These are phyloP conservation scores for Camptogramma bilineatum DNA, from an alignment of 2,888 invertebrate genomes.

Conservation along the genomic window DNA sequence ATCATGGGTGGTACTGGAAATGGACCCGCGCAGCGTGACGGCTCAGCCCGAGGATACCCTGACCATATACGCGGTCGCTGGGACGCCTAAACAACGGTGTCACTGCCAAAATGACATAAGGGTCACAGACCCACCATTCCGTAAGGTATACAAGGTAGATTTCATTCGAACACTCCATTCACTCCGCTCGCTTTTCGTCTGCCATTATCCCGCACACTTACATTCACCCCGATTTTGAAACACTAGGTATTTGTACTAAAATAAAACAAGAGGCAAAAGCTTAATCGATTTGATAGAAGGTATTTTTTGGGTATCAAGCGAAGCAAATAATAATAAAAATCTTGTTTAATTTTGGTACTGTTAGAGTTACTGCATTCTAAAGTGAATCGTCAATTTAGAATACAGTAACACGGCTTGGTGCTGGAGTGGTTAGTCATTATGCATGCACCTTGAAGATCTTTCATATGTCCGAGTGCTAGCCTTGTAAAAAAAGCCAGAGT, in stretches of 20 bases:
- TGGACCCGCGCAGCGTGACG: conserved; percentile 96
- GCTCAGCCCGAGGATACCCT: conserved; percentile 96
- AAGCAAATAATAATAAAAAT: neutral
- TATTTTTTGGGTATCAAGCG: too few relatives aligned
- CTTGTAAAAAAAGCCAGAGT: conserved; percentile 6
- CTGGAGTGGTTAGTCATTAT: conserved; percentile 9
- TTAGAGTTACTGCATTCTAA: neutral
- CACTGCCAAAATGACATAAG: conserved; percentile 64
- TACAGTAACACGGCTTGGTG: neutral
- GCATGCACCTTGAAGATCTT: neutral
- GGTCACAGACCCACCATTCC: conserved; percentile 69
- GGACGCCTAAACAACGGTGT: conserved; percentile 69
- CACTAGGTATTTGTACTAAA: neutral
- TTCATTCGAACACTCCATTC: conserved; percentile 44
- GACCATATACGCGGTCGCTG: conserved; percentile 85
- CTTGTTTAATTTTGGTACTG: conserved; percentile 26
- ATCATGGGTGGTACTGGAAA: conserved; percentile 96
- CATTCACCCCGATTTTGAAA: conserved; percentile 28
- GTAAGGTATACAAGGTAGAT: conserved; percentile 80
- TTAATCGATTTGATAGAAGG: neutral
- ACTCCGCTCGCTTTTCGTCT: conserved; percentile 35
- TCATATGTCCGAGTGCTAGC: conserved; percentile 5
- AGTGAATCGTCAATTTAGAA: too few relatives aligned
- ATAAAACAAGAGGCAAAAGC: neutral
- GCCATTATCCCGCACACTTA: conserved; percentile 30